These are phyloP conservation scores for Pseudococcus jackbeardsleyi DNA, from an alignment of 2,888 invertebrate species.

Conservation along the genomic window DNA sequence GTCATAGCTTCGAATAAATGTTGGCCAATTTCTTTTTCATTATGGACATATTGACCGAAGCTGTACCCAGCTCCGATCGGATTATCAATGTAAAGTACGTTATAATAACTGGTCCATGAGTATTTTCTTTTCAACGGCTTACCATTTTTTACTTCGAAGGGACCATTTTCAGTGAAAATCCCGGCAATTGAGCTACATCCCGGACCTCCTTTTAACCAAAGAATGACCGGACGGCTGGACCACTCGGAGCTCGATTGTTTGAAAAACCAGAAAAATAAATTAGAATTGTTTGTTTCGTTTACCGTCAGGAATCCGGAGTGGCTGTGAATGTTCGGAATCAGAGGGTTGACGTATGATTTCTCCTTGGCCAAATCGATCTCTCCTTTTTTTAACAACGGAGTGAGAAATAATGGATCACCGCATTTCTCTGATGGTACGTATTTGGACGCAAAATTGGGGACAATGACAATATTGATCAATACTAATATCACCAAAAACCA, in stretches of 20 bases:
- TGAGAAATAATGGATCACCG: conserved; percentile 48
- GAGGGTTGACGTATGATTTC: neutral
- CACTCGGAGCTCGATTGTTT: conserved; percentile 70
- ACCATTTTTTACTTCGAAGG: conserved; percentile 69
- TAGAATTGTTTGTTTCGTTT: conserved; percentile 71
- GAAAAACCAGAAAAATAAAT: conserved; percentile 74
- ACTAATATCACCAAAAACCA: too few species aligned
- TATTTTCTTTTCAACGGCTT: conserved; percentile 77
- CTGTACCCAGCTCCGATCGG: conserved; percentile 94
- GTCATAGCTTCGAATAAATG: conserved; percentile 81
- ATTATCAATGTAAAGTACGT: conserved; percentile 91
- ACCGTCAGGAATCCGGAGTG: conserved; percentile 78
- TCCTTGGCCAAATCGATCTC: neutral
- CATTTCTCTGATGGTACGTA: too few species aligned
- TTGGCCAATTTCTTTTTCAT: conserved; percentile 77
- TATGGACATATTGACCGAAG: conserved; percentile 84
- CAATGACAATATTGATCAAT: too few species aligned
- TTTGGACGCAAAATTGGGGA: too few species aligned
- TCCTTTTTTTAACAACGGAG: neutral
- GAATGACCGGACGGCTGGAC: conserved; percentile 71
- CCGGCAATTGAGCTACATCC: conserved; percentile 67
- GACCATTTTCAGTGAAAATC: conserved; percentile 71
- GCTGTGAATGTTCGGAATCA: conserved; percentile 71
- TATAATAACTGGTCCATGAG: conserved; percentile 84
- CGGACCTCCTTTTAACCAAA: conserved; percentile 69